These are phyloP conservation scores for Aurelia coerulea DNA, from an alignment of 30 jellyfish, hydroid and myxozoan genomes.

Conservation along the genomic window DNA sequence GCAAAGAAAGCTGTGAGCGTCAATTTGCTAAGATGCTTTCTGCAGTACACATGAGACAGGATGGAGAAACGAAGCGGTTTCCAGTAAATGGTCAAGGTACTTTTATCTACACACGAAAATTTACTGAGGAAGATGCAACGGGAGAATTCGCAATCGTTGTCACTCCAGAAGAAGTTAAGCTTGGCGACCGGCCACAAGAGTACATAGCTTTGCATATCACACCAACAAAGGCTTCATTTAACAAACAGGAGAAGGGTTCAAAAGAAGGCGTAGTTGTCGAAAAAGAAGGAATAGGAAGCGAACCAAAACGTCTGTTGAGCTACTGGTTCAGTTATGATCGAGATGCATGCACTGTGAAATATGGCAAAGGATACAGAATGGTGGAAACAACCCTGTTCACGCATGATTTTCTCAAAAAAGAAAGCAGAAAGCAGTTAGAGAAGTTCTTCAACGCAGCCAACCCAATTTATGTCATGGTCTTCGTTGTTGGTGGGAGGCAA, in stretches of 20 bases:
- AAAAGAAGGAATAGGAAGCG: background rate
- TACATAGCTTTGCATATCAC: background rate
- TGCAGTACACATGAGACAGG: background rate
- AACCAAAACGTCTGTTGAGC: conserved; percentile 5
- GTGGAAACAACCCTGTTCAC: conserved; percentile 18
- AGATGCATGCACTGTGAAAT: conserved; percentile 31
- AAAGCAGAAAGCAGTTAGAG: background rate
- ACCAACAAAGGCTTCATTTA: background rate
- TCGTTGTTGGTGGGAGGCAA: background rate
- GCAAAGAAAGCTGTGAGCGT: too few species aligned
- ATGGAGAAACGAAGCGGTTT: background rate
- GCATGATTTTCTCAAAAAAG: conserved; percentile 9
- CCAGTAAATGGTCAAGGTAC: conserved; percentile 35
- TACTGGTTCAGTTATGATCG: conserved; percentile 58
- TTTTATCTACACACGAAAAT: background rate
- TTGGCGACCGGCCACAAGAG: background rate
- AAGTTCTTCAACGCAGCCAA: conserved; percentile 14
- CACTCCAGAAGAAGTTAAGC: background rate
- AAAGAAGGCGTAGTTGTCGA: background rate
- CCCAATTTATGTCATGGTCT: conserved; percentile 3
- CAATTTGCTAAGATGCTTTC: too few species aligned
- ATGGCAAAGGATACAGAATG: conserved; percentile 27
- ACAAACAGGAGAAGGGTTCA: background rate
- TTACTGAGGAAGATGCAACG: background rate
- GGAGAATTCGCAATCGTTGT: conserved; percentile 13